These are phyloP conservation scores for Chelon auratus DNA, from an alignment of 2,797 vertebrate species.

Conservation along the genomic window DNA sequence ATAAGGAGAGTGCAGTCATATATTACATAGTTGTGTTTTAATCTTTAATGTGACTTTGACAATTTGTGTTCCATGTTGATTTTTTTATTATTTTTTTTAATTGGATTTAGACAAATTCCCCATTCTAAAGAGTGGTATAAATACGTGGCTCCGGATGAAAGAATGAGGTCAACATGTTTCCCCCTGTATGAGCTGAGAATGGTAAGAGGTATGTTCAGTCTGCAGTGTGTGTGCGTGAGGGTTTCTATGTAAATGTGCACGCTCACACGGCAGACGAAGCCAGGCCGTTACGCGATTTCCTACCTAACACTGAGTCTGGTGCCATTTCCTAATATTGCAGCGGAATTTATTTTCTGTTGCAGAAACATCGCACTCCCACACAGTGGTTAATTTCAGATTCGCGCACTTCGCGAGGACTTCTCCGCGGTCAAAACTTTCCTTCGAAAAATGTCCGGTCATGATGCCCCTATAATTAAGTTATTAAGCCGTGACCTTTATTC, in stretches of 20 bases:
- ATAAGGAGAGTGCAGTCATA: neutral
- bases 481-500: constrained; percentile 19
- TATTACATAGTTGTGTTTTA: neutral
- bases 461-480: neutral
- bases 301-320: constrained; percentile 22
- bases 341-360: constrained; percentile 30
- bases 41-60: neutral
- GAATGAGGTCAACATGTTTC: constrained; percentile 78
- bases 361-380: constrained; percentile 43
- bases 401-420: neutral
- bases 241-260: constrained; percentile 33
- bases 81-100: constrained; percentile 27
- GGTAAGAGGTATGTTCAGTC: constrained; percentile 41
- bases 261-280: constrained; percentile 57
- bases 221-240: constrained; percentile 24
- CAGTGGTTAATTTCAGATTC: constrained; percentile 16
- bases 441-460: neutral
- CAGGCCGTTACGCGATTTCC: constrained; percentile 58
- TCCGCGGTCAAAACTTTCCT: neutral
- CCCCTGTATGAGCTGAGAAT: constrained; percentile 49
- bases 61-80: constrained; percentile 1
- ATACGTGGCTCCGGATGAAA: constrained; percentile 67
- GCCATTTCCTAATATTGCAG: constrained; percentile 41
- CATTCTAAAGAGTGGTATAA: constrained; percentile 60
- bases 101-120: constrained; percentile 29